Evolutionary conservation across 2,888 invertebrate genomes (phyloP), one percentile per base, ranked within the genome.

Genomic region (Drosophila acutilabella): DNA sequence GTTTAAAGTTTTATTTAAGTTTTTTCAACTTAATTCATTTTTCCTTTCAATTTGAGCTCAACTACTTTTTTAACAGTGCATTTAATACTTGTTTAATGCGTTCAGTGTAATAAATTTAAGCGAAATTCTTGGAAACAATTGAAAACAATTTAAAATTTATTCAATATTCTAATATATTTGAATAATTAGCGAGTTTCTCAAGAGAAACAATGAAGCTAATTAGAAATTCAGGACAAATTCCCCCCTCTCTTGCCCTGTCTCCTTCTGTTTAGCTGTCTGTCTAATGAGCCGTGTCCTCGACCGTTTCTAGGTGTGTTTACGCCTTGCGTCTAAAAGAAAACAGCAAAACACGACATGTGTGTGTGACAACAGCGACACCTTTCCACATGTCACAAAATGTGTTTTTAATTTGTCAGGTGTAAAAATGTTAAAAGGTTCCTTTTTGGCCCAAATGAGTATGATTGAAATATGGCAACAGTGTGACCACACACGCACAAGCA

Each of bases 321-420:
- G 26, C 16, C 41, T 16, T 5, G 14, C 56, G 26, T 7, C 26
- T 23, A 18, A 30, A 41, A 13, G 13, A 36, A 36, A 36, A 36
- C 36, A 13, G 71, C 62, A 62, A 56, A 62, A 18, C 64, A 60
- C 52, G 74, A 58, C 86, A 87, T 84, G 81, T 88, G 85, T 75
- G 26, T 26, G 26, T 26, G 56, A 56, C 30, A 54, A 16, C 33
- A 33, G 13, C 33, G 44, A 70, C 76, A 67, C 65, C 74, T 58
- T 62, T 40, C 14, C 14, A 36, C 69, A 71, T 87, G 76, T 84
- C 68, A 71, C 68, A 68, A 83, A 88, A 82, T 83, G 82, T 64
- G 86, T 85, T 88, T 83, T 83, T 88, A 83, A 83, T 88, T 85
- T 80, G 82, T 82, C 87, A 83, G 86, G 78, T 85, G 83, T 77